Conservation (phyloP, 2,888 invertebrate species). For the Tenthredo distinguenda region DNA sequence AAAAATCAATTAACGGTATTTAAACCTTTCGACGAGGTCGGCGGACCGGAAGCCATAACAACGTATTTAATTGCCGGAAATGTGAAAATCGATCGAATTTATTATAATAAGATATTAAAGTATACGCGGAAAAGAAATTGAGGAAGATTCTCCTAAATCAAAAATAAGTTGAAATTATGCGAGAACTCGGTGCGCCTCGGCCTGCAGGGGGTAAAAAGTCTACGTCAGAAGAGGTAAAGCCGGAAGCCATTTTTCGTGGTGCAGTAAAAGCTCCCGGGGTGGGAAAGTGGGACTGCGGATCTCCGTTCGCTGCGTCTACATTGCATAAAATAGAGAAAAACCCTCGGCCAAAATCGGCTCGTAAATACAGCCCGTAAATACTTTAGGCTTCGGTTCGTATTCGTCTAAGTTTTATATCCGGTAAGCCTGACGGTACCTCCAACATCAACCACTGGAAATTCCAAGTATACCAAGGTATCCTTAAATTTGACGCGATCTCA, state of each 20-base stretch:
- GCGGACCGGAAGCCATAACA: not conserved
- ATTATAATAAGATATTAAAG: not conserved
- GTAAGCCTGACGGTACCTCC: not conserved
- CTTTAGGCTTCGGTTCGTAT: not conserved
- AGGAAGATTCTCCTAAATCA: not conserved
- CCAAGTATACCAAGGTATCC: not conserved
- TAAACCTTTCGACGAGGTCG: not conserved
- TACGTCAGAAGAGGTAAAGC: not conserved
- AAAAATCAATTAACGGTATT: not conserved
- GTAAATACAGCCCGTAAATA: constrained; percentile 32
- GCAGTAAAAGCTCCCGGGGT: not conserved
- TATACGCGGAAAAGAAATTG: not conserved
- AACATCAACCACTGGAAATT: not conserved
- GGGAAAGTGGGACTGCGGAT: not conserved
- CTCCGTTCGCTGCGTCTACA: constrained; percentile 10
- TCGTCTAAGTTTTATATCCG: constrained; percentile 26
- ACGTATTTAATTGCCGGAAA: not conserved
- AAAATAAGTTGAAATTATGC: not conserved
- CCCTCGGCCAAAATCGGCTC: not conserved
- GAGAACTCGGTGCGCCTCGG: not conserved
- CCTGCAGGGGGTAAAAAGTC: not conserved
- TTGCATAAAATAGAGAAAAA: constrained; percentile 27
- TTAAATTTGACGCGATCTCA: constrained; percentile 3
- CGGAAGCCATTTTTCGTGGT: constrained; percentile 12
- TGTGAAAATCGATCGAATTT: not conserved